Evolutionary conservation across 2,113 vertebrate species (phyloP).

Genomic region (Macrotus californicus): DNA sequence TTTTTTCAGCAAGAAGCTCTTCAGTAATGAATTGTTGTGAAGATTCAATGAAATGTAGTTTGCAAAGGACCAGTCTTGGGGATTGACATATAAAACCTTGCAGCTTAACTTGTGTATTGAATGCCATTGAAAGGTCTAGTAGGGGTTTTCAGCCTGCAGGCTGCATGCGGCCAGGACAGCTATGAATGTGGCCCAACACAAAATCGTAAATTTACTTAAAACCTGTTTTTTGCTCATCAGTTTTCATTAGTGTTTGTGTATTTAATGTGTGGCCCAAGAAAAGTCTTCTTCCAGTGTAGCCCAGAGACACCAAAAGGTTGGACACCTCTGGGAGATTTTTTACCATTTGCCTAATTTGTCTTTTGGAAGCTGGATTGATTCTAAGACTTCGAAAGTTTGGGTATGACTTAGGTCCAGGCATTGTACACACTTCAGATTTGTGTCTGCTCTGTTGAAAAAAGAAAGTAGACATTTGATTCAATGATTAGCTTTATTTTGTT

Average conservation of each 20-base stretch:
- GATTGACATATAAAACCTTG: not conserved
- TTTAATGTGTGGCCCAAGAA: too few species aligned
- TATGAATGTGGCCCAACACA: too few species aligned
- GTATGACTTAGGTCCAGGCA: not conserved
- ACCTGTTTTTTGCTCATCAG: too few species aligned
- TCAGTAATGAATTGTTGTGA: not conserved
- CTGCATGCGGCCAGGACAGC: too few species aligned
- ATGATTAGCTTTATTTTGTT: not conserved
- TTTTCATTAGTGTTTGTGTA: too few species aligned
- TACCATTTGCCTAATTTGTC: not conserved
- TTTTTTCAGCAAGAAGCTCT: not conserved
- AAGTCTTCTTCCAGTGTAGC: too few species aligned
- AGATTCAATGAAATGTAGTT: not conserved
- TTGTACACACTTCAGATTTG: not conserved
- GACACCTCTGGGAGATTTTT: not conserved
- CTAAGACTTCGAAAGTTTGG: not conserved
- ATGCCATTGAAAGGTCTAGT: not conserved
- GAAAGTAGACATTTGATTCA: not conserved
- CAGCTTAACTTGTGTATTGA: not conserved
- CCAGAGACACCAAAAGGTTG: too few species aligned
- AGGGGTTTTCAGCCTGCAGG: too few species aligned
- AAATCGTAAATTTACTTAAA: too few species aligned
- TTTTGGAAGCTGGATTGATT: not conserved
- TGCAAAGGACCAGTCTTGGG: not conserved
- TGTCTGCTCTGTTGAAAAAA: not conserved